These are phyloP conservation scores for Semicossyphus pulcher DNA, from an alignment of 2,113 vertebrate genomes.

Conservation along the genomic window DNA sequence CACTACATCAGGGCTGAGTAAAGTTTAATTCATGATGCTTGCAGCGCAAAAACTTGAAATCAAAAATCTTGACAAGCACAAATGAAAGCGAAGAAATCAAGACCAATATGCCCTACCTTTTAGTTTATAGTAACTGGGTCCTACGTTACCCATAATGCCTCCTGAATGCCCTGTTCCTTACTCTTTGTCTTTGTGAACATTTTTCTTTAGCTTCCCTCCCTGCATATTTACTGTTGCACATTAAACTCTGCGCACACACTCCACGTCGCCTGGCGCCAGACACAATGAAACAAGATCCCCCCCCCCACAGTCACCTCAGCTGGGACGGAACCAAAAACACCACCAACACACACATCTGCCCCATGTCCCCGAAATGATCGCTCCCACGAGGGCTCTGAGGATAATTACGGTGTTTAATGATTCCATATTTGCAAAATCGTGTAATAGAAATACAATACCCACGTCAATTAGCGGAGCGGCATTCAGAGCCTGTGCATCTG, in stretches of 20 bases:
- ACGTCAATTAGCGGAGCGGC: slow-evolving; percentile 34
- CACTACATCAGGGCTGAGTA: not conserved
- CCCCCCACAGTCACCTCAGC: slow-evolving; percentile 38
- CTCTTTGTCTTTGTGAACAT: too few relatives aligned
- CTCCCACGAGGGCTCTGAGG: slow-evolving; percentile 33
- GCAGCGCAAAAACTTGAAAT: not conserved
- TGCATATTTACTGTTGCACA: slow-evolving; percentile 48
- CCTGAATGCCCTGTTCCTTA: not conserved
- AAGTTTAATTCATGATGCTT: not conserved
- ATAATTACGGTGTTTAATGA: slow-evolving; percentile 61
- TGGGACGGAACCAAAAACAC: not conserved
- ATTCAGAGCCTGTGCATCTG: slow-evolving; percentile 36
- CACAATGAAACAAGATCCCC: slow-evolving; percentile 50
- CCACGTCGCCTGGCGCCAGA: slow-evolving; percentile 49
- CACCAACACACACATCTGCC: not conserved
- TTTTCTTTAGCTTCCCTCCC: not conserved
- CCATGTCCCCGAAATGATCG: slow-evolving; percentile 13
- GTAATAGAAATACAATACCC: slow-evolving; percentile 51
- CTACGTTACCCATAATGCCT: not conserved
- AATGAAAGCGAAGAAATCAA: not conserved
- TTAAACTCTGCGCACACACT: slow-evolving; percentile 11
- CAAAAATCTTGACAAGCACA: not conserved
- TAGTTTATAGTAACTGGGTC: not conserved
- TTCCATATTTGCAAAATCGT: slow-evolving; percentile 64
- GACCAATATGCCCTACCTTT: not conserved